Evolutionary conservation across 2,888 invertebrate genomes (phyloP).

Genomic region (Balanococcus diminutus): DNA sequence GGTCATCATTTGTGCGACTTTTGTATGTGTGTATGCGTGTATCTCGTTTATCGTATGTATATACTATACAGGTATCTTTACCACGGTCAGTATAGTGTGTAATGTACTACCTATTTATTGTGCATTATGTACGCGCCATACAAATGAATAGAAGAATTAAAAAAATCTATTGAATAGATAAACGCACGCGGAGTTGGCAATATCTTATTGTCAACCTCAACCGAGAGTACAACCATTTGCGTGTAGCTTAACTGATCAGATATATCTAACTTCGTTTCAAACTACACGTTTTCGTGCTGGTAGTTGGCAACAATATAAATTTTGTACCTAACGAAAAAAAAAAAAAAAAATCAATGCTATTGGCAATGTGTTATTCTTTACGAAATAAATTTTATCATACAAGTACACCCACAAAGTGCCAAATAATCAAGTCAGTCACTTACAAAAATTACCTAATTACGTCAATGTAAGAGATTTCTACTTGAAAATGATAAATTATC

Average conservation of each 20-base stretch:
- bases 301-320: not conserved
- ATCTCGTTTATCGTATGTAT: not conserved
- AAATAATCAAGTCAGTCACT: too few species aligned
- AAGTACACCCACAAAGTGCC: too few species aligned
- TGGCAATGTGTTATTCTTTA: too few species aligned
- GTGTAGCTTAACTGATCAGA: not conserved
- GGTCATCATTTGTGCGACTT: not conserved
- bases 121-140: not conserved
- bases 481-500: too few species aligned
- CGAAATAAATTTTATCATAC: too few species aligned
- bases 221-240: not conserved
- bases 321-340: too few species aligned
- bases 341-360: too few species aligned
- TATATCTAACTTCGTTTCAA: not conserved
- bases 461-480: too few species aligned
- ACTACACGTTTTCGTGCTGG: not conserved
- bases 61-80: not conserved
- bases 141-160: not conserved
- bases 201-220: constrained; percentile 20
- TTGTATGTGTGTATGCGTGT: not conserved
- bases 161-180: not conserved
- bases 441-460: too few species aligned
- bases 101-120: not conserved
- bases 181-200: not conserved
- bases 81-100: too few species aligned